A percentile compares a stretch with the other conserved stretches of the same genome.
These are phyloP conservation scores for Psylliodes chrysocephalus DNA, from an alignment of 2,888 invertebrate species.

Conservation along the genomic window DNA sequence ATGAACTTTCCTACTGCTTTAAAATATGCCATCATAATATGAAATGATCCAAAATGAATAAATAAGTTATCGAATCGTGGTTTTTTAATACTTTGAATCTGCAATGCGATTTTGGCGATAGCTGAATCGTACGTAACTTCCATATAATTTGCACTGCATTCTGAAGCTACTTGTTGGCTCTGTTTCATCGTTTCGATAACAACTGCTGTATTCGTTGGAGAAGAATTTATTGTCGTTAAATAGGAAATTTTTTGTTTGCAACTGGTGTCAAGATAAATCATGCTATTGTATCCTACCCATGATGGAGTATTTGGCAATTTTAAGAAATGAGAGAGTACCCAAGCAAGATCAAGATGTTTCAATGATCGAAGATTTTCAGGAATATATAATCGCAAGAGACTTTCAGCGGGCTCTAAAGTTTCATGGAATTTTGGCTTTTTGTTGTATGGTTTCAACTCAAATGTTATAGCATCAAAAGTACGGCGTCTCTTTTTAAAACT, in stretches of 20 bases:
- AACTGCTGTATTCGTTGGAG: no score
- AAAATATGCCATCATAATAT: no score
- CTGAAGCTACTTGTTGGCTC: neutral
- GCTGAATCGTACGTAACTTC: no score
- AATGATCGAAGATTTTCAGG: neutral
- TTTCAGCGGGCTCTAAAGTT: neutral
- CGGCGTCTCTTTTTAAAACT: slow-evolving; percentile 29
- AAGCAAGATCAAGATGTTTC: neutral
- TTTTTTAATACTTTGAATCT: no score
- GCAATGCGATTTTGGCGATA: no score
- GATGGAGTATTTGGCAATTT: slow-evolving; percentile 33
- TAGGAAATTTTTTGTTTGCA: slow-evolving; percentile 50
- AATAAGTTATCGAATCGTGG: no score
- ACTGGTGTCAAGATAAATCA: slow-evolving; percentile 23
- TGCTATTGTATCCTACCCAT: slow-evolving; percentile 55
- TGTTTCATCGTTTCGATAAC: no score
- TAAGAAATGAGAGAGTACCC: neutral
- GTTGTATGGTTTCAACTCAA: slow-evolving; percentile 17
- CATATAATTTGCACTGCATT: no score
- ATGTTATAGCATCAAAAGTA: slow-evolving; percentile 20
- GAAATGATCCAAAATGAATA: no score
- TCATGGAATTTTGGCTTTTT: neutral
- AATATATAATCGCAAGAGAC: neutral
- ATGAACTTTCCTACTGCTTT: no score
- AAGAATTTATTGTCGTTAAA: slow-evolving; percentile 50